Evolutionary conservation across 1,140 invertebrate genomes (phyloP).

Genomic region (Trichonephila clavipes): DNA sequence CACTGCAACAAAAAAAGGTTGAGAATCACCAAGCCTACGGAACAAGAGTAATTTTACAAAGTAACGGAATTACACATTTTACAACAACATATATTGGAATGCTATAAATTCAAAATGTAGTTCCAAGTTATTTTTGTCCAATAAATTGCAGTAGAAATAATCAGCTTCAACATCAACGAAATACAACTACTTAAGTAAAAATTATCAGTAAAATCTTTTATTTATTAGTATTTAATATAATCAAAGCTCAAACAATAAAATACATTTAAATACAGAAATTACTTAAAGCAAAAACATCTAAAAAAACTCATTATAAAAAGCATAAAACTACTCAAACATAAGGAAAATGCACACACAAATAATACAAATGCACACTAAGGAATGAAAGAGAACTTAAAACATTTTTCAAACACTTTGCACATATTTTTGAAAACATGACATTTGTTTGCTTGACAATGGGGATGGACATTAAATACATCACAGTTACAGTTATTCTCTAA

Average conservation of each 20-base stretch:
- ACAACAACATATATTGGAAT: too few species aligned
- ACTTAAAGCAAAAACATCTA: neutral
- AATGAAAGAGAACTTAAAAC: neutral
- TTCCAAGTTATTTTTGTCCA: too few species aligned
- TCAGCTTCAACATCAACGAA: neutral
- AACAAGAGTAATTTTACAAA: too few species aligned
- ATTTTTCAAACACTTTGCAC: neutral
- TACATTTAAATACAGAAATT: neutral
- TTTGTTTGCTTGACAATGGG: neutral
- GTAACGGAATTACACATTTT: too few species aligned
- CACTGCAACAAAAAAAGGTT: too few species aligned
- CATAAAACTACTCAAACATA: neutral
- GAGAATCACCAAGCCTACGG: too few species aligned
- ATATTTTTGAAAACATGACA: neutral
- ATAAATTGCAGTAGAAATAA: neutral
- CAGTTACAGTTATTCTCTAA: neutral
- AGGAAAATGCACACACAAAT: neutral
- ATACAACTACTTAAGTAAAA: neutral
- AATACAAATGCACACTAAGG: neutral
- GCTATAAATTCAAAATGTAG: too few species aligned
- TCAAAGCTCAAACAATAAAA: conserved; percentile 9
- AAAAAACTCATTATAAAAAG: conserved; percentile 16
- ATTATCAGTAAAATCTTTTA: neutral
- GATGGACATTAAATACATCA: neutral
- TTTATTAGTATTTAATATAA: neutral